These are phyloP conservation scores for Polyommatus iphigenia DNA, from an alignment of 2,888 invertebrate genomes.

Conservation along the genomic window DNA sequence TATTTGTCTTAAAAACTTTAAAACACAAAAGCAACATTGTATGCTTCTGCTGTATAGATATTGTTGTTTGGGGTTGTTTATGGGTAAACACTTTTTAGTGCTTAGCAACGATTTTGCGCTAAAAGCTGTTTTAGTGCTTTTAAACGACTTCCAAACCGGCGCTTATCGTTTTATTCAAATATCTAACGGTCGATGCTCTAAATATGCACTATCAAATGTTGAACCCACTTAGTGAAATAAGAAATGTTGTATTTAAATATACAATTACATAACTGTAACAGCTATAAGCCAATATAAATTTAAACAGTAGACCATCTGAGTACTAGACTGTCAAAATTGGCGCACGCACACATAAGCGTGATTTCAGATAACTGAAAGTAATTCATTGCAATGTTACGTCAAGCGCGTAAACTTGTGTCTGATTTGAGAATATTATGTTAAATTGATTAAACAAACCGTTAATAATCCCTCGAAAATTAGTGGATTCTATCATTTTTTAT, in stretches of 20 bases:
- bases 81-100: not conserved
- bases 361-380: not conserved
- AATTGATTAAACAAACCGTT: too few species aligned
- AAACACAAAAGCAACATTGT: not conserved
- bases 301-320: not conserved
- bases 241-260: not conserved
- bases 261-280: not conserved
- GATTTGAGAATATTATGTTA: too few species aligned
- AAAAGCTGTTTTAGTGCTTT: not conserved
- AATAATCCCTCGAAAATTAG: too few species aligned
- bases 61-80: not conserved
- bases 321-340: not conserved
- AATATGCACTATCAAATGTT: constrained; percentile 2
- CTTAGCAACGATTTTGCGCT: not conserved
- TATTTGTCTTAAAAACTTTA: not conserved
- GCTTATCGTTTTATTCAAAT: constrained; percentile 34
- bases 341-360: not conserved
- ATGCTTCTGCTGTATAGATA: not conserved
- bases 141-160: not conserved
- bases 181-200: constrained; percentile 14
- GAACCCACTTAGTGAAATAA: not conserved
- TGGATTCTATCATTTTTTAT: too few species aligned
- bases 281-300: not conserved
- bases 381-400: not conserved
- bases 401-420: too few species aligned